Evolutionary conservation across 2,113 vertebrate species (phyloP).

Genomic region (Noturus placidus): DNA sequence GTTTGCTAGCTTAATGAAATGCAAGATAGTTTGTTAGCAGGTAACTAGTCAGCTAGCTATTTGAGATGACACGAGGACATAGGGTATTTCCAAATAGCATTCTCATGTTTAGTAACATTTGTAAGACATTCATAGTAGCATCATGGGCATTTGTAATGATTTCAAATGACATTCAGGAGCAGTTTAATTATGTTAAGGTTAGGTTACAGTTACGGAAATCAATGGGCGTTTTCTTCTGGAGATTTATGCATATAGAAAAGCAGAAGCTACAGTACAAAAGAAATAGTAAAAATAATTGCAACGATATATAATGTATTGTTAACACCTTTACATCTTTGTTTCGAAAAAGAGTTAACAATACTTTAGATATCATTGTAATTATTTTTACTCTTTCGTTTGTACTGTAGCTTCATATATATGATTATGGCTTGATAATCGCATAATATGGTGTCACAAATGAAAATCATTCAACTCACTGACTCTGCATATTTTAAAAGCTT

Average conservation of each 20-base stretch:
- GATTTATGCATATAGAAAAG: neutral
- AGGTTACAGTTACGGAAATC: neutral
- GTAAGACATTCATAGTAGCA: neutral
- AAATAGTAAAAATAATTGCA: neutral
- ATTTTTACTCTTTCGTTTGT: too few species aligned
- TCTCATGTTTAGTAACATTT: neutral
- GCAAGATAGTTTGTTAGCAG: too few species aligned
- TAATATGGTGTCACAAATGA: slow-evolving; percentile 28
- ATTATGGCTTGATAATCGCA: neutral
- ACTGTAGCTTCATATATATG: too few species aligned
- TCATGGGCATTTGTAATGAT: neutral
- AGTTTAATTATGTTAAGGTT: neutral
- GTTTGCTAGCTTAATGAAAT: too few species aligned
- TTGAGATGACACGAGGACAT: neutral
- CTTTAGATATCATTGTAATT: too few species aligned
- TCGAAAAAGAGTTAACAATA: too few species aligned
- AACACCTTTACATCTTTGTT: too few species aligned
- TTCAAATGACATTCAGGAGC: neutral
- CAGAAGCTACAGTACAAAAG: neutral
- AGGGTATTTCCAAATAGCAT: neutral
- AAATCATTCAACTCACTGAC: slow-evolving; percentile 15
- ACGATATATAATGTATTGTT: neutral
- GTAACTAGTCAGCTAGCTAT: neutral
- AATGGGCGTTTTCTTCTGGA: neutral
- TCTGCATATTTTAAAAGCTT: slow-evolving; percentile 20